Conservation (phyloP, 2,113 vertebrate species). For the Tapirus terrestris region DNA sequence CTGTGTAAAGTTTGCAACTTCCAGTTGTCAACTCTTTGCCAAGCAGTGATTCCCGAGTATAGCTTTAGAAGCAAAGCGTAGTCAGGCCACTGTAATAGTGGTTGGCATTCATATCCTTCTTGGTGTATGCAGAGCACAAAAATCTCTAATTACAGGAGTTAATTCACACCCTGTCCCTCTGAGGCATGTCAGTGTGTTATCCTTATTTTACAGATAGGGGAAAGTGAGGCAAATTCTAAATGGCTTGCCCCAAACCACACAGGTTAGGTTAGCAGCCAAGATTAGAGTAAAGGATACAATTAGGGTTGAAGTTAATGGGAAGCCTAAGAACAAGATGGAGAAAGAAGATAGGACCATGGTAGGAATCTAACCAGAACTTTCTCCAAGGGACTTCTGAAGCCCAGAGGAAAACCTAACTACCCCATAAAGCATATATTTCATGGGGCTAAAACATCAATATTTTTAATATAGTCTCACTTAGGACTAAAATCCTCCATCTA, state of each 20-base stretch:
- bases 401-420: slow-evolving; percentile 37
- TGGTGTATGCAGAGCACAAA: background rate
- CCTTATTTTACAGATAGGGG: slow-evolving; percentile 12
- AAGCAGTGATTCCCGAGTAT: slow-evolving; percentile 63
- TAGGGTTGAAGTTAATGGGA: background rate
- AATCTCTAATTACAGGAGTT: slow-evolving; percentile 63
- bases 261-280: slow-evolving; percentile 48
- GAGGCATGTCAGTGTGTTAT: slow-evolving; percentile 48
- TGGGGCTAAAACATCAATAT: background rate
- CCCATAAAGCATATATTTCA: background rate
- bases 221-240: slow-evolving; percentile 13
- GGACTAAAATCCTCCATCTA: background rate
- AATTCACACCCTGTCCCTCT: slow-evolving; percentile 48
- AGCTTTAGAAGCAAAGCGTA: slow-evolving; percentile 33
- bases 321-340: background rate
- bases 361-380: slow-evolving; percentile 2
- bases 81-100: background rate
- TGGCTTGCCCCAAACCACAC: slow-evolving; percentile 37
- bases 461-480: background rate
- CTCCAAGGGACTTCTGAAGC: background rate
- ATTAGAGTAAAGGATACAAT: slow-evolving; percentile 18
- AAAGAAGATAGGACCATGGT: background rate
- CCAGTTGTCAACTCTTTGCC: slow-evolving; percentile 71
- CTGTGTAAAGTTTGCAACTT: slow-evolving; percentile 81
- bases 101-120: background rate